Conservation (phyloP, 1,140 invertebrate species). For the Oedothorax gibbosus region DNA sequence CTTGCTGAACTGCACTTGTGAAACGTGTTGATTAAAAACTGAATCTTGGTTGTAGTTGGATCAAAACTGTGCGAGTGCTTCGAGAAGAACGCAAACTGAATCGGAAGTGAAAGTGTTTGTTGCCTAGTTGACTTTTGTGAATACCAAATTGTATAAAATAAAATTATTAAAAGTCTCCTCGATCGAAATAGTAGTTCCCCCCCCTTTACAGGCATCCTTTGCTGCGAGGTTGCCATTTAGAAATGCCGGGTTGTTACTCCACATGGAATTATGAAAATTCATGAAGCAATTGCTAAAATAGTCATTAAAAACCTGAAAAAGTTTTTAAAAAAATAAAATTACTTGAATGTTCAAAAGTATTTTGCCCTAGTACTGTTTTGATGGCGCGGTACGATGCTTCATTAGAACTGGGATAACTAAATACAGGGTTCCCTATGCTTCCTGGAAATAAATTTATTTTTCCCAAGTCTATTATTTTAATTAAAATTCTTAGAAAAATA, state of each 20-base stretch:
- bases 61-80: conserved; percentile 27
- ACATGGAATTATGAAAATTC: no score
- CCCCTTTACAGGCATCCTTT: conserved; percentile 20
- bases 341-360: no score
- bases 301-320: no score
- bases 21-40: conserved; percentile 27
- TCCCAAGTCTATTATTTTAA: no score
- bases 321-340: no score
- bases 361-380: no score
- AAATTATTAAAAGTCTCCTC: conserved; percentile 30
- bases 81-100: conserved; percentile 28
- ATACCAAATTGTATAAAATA: conserved; percentile 45
- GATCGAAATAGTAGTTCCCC: conserved; percentile 25
- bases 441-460: no score
- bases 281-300: no score
- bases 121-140: conserved; percentile 44
- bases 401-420: no score
- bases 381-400: no score
- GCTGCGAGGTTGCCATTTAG: conserved; percentile 26
- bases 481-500: no score
- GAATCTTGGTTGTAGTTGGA: conserved; percentile 45
- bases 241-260: not conserved
- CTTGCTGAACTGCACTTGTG: conserved; percentile 52
- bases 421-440: no score
- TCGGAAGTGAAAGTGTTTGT: conserved; percentile 21